Percentiles rank a stretch among this genome's conserved stretches.
Conservation (phyloP, 2,888 invertebrate species). For the Eledona agricola region DNA sequence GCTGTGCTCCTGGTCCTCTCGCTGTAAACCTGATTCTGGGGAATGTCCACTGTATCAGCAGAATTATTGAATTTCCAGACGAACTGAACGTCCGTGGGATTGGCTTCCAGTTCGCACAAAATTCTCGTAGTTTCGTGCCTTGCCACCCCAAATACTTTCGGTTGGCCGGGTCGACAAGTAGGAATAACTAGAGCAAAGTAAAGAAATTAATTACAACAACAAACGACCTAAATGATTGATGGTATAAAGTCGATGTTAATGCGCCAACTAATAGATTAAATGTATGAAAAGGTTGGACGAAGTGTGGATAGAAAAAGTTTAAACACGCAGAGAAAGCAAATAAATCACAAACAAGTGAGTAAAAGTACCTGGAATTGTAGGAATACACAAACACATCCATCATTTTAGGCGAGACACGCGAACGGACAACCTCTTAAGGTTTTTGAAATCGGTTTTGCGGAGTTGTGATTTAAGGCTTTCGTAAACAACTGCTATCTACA, state of each 20-base stretch:
- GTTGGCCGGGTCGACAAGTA: constrained; percentile 75
- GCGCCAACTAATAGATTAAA: constrained; percentile 48
- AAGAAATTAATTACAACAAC: constrained; percentile 24
- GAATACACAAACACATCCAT: constrained; percentile 55
- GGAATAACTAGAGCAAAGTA: constrained; percentile 69
- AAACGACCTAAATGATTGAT: constrained; percentile 43
- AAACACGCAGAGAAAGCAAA: constrained; percentile 47
- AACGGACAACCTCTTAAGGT: constrained; percentile 51
- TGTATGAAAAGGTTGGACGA: background rate
- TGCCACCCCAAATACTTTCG: constrained; percentile 76
- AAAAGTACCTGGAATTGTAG: constrained; percentile 51
- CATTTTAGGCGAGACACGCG: constrained; percentile 46
- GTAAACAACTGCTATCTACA: constrained; percentile 39
- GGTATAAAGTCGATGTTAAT: constrained; percentile 40
- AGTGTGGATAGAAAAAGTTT: constrained; percentile 41
- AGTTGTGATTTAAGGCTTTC: constrained; percentile 42
- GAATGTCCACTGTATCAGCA: constrained; percentile 74
- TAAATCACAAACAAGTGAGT: constrained; percentile 47
- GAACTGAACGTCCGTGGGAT: constrained; percentile 75
- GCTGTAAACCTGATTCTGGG: constrained; percentile 68
- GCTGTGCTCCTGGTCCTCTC: constrained; percentile 73
- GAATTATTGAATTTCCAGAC: constrained; percentile 82
- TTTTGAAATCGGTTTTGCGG: constrained; percentile 36
- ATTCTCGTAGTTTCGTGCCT: constrained; percentile 74
- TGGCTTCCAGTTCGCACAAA: constrained; percentile 78